A percentile compares a stretch with the other conserved stretches of the same genome.
Conservation (phyloP, 1,140 invertebrate species). For the Lucilia cuprina region DNA sequence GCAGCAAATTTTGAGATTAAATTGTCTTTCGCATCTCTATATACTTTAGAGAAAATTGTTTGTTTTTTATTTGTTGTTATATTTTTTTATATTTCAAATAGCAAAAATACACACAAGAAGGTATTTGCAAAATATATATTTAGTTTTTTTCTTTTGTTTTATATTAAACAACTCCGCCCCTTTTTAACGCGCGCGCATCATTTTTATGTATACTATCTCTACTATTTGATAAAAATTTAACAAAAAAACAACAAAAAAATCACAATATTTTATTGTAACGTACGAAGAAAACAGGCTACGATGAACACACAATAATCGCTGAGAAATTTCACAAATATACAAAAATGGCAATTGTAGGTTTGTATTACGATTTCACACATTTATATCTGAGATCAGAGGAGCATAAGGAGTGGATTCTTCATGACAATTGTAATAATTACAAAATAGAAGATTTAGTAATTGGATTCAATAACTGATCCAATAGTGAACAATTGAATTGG, state of each 20-base stretch:
- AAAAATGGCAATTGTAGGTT: background rate
- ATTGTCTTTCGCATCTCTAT: background rate
- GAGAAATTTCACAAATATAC: background rate
- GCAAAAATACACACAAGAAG: background rate
- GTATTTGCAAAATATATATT: background rate
- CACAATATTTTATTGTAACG: background rate
- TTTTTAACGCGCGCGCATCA: constrained; percentile 57
- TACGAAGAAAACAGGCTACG: background rate
- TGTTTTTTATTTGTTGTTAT: background rate
- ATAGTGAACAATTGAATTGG: no score
- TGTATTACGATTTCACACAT: background rate
- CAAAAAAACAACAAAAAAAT: constrained; percentile 10
- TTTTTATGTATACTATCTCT: constrained; percentile 2
- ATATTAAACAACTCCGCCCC: constrained; percentile 52
- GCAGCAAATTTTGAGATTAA: background rate
- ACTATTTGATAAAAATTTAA: background rate
- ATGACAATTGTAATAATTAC: background rate
- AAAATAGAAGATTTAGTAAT: no score
- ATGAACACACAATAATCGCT: background rate
- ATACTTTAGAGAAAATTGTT: background rate
- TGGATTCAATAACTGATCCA: no score
- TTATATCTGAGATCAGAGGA: background rate
- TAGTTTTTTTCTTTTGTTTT: background rate
- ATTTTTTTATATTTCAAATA: background rate
- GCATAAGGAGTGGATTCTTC: background rate